A percentile compares a stretch with the other conserved stretches of the same genome.
phyloP scores from a whole-genome alignment of 1,140 invertebrate species.

The Trypoxylus dichotomus region DNA sequence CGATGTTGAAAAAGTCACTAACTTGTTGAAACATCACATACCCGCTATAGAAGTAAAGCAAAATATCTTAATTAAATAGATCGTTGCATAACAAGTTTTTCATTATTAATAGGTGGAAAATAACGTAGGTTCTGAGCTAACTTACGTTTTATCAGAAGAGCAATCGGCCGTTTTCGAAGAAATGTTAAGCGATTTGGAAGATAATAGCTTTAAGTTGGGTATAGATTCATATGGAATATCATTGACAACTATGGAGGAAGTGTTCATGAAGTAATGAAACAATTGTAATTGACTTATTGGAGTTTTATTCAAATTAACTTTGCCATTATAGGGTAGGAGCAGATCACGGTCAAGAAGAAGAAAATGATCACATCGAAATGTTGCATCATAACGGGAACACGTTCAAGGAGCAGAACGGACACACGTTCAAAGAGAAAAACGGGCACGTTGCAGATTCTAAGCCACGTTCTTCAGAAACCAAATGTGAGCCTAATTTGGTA shows the following conservation, averaged over 20 bases:
- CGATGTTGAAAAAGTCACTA: constrained; percentile 58
- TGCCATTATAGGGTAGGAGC: constrained; percentile 54
- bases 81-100: too few species aligned
- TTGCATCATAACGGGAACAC: background rate
- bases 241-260: constrained; percentile 86
- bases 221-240: constrained; percentile 70
- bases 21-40: constrained; percentile 60
- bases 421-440: background rate
- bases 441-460: background rate
- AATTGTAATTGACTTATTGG: background rate
- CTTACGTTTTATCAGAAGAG: constrained; percentile 44
- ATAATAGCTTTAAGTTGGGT: constrained; percentile 62
- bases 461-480: constrained; percentile 5
- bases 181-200: constrained; percentile 73
- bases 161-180: constrained; percentile 57
- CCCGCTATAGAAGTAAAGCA: constrained; percentile 55
- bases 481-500: background rate
- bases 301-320: background rate
- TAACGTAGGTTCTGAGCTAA: constrained; percentile 43
- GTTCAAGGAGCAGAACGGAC: background rate
- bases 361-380: constrained; percentile 31
- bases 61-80: background rate
- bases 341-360: constrained; percentile 47
- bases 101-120: constrained; percentile 36
- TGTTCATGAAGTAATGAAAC: constrained; percentile 77